phyloP scores from a whole-genome alignment of 2,888 invertebrate species.

The Hirudinaria manillensis region DNA sequence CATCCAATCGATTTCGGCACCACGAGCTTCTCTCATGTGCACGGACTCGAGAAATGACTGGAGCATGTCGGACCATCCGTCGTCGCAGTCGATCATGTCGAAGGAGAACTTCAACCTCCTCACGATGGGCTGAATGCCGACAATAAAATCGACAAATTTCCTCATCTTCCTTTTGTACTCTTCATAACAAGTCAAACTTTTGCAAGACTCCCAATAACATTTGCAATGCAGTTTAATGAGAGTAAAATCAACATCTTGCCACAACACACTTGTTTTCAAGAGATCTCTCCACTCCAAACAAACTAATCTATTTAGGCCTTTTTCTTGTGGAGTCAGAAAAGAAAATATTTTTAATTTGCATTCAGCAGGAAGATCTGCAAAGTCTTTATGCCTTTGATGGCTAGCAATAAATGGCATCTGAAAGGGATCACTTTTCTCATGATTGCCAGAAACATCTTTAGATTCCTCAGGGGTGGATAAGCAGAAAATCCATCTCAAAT shows the following conservation, averaged over 20 bases:
- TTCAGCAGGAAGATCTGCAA: constrained; percentile 46
- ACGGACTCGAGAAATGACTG: constrained; percentile 42
- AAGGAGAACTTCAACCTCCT: constrained; percentile 49
- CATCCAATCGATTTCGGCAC: constrained; percentile 5
- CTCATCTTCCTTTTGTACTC: constrained; percentile 46
- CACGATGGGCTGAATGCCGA: constrained; percentile 44
- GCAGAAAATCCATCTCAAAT: constrained; percentile 28
- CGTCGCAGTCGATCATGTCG: constrained; percentile 48
- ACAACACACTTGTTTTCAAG: constrained; percentile 44
- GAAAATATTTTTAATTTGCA: constrained; percentile 50
- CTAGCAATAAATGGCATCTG: neutral
- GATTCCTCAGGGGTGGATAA: constrained; percentile 18
- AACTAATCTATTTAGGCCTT: constrained; percentile 45
- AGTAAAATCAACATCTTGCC: constrained; percentile 48
- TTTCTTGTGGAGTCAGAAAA: constrained; percentile 45
- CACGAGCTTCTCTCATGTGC: constrained; percentile 10
- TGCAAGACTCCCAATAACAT: constrained; percentile 36
- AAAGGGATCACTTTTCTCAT: neutral
- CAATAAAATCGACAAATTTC: constrained; percentile 45
- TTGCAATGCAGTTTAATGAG: constrained; percentile 46
- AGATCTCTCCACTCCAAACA: constrained; percentile 46
- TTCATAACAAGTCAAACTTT: constrained; percentile 43
- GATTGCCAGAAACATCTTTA: neutral
- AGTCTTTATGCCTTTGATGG: constrained; percentile 29
- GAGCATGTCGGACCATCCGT: constrained; percentile 45